phyloP scores from a whole-genome alignment of 92 coral and sea anemone genomes.

The Metridium senile region DNA sequence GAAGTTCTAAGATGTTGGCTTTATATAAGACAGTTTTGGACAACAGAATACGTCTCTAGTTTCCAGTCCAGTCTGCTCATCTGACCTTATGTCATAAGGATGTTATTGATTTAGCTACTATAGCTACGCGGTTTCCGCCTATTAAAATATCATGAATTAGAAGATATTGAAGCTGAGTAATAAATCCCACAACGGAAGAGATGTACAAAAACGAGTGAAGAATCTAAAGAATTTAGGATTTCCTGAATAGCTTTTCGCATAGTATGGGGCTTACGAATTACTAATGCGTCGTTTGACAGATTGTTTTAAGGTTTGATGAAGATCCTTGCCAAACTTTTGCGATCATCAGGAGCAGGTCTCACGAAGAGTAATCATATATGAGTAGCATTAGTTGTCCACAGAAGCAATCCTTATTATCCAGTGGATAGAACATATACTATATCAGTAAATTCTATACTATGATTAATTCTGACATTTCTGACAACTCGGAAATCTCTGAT shows the following conservation, averaged over 20 bases:
- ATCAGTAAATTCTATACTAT: too few species aligned
- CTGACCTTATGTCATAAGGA: conserved; percentile 8
- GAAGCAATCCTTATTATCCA: too few species aligned
- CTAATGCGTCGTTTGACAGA: background rate
- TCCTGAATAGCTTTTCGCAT: background rate
- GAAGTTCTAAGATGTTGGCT: background rate
- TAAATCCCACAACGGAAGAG: background rate
- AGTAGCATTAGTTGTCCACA: too few species aligned
- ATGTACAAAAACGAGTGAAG: background rate
- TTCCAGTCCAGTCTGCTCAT: conserved; percentile 1
- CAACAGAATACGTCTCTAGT: background rate
- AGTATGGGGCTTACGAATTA: background rate
- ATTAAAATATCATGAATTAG: background rate
- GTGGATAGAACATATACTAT: too few species aligned
- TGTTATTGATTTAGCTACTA: background rate
- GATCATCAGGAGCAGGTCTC: too few species aligned
- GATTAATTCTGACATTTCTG: too few species aligned
- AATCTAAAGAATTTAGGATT: conserved; percentile 7
- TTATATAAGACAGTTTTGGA: background rate
- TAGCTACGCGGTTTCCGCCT: conserved; percentile 9
- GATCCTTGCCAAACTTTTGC: background rate
- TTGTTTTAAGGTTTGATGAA: background rate
- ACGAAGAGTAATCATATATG: too few species aligned
- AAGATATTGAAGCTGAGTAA: background rate
- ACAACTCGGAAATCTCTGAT: too few species aligned